These are phyloP conservation scores for Phenganax stokvisi DNA, from an alignment of 92 coral and sea anemone species.

Conservation along the genomic window DNA sequence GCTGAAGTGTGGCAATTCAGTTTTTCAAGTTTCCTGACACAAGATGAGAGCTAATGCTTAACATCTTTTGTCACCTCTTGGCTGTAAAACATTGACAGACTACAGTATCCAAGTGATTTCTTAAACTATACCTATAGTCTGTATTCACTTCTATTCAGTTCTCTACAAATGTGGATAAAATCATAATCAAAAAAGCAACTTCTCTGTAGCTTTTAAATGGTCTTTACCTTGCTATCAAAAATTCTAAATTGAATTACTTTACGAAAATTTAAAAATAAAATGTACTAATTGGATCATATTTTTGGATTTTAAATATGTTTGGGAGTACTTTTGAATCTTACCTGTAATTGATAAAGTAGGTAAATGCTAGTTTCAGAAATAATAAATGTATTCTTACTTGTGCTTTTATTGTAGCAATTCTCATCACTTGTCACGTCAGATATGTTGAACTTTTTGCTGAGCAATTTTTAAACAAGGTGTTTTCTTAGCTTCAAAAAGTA, in stretches of 20 bases:
- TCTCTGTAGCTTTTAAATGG: neutral
- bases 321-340: neutral
- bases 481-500: neutral
- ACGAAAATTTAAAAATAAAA: neutral
- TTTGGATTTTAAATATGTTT: neutral
- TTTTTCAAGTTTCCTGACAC: neutral
- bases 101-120: neutral
- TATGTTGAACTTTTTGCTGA: neutral
- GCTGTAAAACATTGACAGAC: too few relatives aligned
- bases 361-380: neutral
- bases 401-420: neutral
- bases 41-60: neutral
- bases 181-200: neutral
- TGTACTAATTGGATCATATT: neutral
- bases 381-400: neutral
- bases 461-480: slow-evolving; percentile 1
- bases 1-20: neutral
- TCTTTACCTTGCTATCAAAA: neutral
- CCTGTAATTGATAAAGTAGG: neutral
- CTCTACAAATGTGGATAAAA: neutral
- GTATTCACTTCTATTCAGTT: neutral
- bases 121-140: neutral
- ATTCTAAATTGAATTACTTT: neutral
- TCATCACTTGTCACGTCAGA: neutral
- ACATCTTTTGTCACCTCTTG: neutral